Conservation (phyloP, 2,113 vertebrate genomes). For the Columba livia region DNA sequence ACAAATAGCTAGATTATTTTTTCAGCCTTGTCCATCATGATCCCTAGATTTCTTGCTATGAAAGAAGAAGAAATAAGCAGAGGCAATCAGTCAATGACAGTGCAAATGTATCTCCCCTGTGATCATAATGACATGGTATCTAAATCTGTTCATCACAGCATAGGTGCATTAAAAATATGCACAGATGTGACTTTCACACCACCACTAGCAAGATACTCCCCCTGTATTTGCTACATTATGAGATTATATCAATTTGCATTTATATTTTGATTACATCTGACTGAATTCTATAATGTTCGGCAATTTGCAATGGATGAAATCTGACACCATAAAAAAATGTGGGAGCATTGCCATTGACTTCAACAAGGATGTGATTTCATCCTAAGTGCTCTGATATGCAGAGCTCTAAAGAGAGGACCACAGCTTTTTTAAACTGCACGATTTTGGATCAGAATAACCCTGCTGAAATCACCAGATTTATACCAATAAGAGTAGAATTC, state of each 20-base stretch:
- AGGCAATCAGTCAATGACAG: constrained; percentile 47
- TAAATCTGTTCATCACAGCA: constrained; percentile 42
- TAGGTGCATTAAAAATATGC: constrained; percentile 41
- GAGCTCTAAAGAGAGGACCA: not conserved
- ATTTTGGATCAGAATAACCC: not conserved
- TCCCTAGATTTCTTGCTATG: not conserved
- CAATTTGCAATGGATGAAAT: not conserved
- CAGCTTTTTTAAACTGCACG: not conserved
- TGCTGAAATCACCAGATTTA: not conserved
- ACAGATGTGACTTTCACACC: constrained; percentile 52
- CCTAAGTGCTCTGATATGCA: not conserved
- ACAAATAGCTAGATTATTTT: not conserved
- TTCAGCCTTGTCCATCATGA: constrained; percentile 18
- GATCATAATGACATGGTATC: constrained; percentile 39
- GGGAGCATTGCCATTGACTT: not conserved
- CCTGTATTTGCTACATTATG: constrained; percentile 33
- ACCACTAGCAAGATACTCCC: constrained; percentile 33
- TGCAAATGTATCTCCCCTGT: constrained; percentile 27
- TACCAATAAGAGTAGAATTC: not conserved
- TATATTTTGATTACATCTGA: constrained; percentile 61
- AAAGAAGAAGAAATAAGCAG: constrained; percentile 2
- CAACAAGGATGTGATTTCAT: not conserved
- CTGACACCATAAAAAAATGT: constrained; percentile 23
- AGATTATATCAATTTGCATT: constrained; percentile 47
- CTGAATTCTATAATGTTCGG: not conserved